Evolutionary conservation across 2,113 vertebrate genomes (phyloP).

Genomic region (Archilochus colubris): DNA sequence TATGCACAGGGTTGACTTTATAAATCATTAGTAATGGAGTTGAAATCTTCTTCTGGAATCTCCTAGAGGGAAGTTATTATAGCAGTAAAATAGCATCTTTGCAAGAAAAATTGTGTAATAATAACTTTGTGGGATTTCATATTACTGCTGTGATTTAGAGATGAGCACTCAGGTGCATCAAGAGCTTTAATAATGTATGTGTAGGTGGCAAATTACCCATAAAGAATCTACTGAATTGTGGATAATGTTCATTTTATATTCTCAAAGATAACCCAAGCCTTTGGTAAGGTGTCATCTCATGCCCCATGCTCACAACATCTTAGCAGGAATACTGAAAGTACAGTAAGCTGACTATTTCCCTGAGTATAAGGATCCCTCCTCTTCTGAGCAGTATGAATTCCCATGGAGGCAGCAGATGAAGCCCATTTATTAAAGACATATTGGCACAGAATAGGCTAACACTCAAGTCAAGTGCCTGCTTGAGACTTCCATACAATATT

Average conservation of each 20-base stretch:
- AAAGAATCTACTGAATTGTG: neutral
- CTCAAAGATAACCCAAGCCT: neutral
- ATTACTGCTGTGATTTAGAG: slow-evolving; percentile 27
- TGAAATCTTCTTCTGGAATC: neutral
- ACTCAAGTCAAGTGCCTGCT: neutral
- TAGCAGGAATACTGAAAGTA: neutral
- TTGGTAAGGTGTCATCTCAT: neutral
- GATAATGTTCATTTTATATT: slow-evolving; percentile 17
- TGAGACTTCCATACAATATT: neutral
- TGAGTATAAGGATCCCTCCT: neutral
- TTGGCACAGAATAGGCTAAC: neutral
- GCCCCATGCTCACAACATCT: neutral
- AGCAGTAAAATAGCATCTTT: slow-evolving; percentile 22
- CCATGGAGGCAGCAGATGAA: neutral
- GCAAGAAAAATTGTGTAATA: slow-evolving; percentile 7
- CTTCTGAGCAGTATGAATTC: neutral
- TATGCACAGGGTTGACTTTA: neutral
- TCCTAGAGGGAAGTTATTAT: slow-evolving; percentile 1
- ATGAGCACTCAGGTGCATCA: neutral
- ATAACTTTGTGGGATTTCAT: slow-evolving; percentile 9
- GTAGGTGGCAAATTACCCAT: slow-evolving; percentile 41
- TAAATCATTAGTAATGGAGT: slow-evolving; percentile 28
- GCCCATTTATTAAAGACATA: neutral
- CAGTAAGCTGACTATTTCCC: neutral
- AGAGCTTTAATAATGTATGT: slow-evolving; percentile 23